Evolutionary conservation across 2,888 invertebrate genomes (phyloP).

Genomic region (Drosophila percnosoma): DNA sequence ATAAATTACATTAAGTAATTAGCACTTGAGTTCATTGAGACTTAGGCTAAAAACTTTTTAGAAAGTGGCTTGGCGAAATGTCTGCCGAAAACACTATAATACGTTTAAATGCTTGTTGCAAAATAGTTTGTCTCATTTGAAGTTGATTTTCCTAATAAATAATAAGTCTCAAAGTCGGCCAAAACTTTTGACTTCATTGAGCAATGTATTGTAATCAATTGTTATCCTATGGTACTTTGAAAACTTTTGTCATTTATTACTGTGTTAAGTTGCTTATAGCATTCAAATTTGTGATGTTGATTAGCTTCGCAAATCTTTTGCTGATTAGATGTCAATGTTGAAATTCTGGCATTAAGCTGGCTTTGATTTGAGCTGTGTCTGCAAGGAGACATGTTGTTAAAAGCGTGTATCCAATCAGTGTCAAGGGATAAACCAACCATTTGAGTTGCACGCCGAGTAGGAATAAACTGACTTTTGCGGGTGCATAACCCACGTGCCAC

Average conservation of each 20-base stretch:
- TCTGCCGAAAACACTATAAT: neutral
- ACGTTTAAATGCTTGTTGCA: neutral
- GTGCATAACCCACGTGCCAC: conserved; percentile 11
- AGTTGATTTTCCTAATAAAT: neutral
- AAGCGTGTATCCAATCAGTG: conserved; percentile 62
- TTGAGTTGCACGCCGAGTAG: conserved; percentile 63
- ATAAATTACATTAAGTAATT: neutral
- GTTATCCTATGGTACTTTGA: neutral
- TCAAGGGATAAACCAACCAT: conserved; percentile 69
- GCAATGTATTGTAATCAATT: neutral
- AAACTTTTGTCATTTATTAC: neutral
- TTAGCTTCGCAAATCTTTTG: conserved; percentile 21
- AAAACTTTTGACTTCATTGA: neutral
- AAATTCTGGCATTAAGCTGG: conserved; percentile 30
- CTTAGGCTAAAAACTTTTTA: neutral
- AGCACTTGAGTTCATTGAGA: neutral
- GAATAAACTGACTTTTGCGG: conserved; percentile 27
- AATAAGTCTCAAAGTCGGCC: neutral
- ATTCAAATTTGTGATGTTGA: neutral
- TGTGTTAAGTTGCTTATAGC: neutral
- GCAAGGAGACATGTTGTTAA: conserved; percentile 18
- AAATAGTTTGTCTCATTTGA: neutral
- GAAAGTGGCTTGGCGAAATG: neutral
- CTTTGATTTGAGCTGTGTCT: conserved; percentile 18
- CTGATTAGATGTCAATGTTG: conserved; percentile 44